These are phyloP conservation scores for Agrochola lychnidis DNA, from an alignment of 2,888 invertebrate genomes.

Conservation along the genomic window DNA sequence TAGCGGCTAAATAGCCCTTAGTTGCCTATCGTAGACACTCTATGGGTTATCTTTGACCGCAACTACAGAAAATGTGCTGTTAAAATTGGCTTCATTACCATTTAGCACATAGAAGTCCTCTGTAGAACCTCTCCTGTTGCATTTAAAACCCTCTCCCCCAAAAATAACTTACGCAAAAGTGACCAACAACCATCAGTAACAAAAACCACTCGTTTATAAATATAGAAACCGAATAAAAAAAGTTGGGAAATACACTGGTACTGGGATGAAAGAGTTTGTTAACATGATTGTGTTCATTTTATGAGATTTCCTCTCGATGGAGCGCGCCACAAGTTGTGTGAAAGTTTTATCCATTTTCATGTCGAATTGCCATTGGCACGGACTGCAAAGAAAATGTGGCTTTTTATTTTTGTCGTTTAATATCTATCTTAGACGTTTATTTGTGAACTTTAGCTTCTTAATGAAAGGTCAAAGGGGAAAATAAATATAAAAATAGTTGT, in stretches of 20 bases:
- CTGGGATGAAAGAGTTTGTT: constrained; percentile 41
- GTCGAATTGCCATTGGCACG: constrained; percentile 28
- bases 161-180: neutral
- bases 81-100: neutral
- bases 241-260: constrained; percentile 33
- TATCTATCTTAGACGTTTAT: constrained; percentile 15
- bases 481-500: neutral
- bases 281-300: constrained; percentile 51
- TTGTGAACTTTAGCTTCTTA: constrained; percentile 3
- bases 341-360: constrained; percentile 46
- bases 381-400: neutral
- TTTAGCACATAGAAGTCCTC: neutral
- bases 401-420: constrained; percentile 12
- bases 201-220: constrained; percentile 3
- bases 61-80: no score
- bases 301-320: constrained; percentile 48
- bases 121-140: neutral
- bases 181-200: neutral
- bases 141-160: neutral
- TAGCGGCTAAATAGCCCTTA: neutral
- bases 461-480: neutral
- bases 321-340: constrained; percentile 43
- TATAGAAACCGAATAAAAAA: constrained; percentile 25
- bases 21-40: neutral
- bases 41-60: neutral